These are phyloP conservation scores for Cliona cf. orientalis DNA, from an alignment of 37 sponge, comb jelly and placozoan species.

Conservation along the genomic window DNA sequence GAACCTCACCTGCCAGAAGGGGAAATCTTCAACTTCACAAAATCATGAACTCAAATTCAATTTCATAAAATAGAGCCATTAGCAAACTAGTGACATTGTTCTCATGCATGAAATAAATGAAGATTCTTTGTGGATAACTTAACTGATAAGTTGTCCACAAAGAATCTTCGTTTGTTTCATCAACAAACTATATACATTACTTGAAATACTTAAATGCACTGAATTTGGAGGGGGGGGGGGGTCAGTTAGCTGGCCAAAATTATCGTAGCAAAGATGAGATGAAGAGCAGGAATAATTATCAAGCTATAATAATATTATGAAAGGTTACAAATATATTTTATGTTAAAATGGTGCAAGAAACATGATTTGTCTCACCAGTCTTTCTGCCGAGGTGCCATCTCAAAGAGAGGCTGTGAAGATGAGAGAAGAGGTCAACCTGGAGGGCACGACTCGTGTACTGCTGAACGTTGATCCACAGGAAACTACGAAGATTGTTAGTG, in stretches of 20 bases:
- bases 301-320: too few relatives aligned
- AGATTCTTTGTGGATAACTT: too few relatives aligned
- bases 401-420: conserved; percentile 93
- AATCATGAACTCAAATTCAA: too few relatives aligned
- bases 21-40: not conserved
- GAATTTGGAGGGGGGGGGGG: too few relatives aligned
- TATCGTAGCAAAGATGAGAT: too few relatives aligned
- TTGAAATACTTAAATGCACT: too few relatives aligned
- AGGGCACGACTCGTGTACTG: conserved; percentile 90
- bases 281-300: too few relatives aligned
- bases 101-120: not conserved
- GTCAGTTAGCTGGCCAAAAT: too few relatives aligned
- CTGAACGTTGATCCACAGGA: conserved; percentile 93
- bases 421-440: conserved; percentile 80
- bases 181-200: too few relatives aligned
- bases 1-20: conserved; percentile 65
- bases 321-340: too few relatives aligned
- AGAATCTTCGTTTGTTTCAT: too few relatives aligned
- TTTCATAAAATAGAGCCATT: not conserved
- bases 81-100: not conserved
- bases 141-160: too few relatives aligned
- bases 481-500: conserved; percentile 73
- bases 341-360: not conserved
- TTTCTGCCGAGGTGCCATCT: conserved; percentile 97
- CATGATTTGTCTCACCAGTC: conserved; percentile 63